Conservation (phyloP, 53 echinoderm and acorn worm genomes). For the Echinometra lucunter region DNA sequence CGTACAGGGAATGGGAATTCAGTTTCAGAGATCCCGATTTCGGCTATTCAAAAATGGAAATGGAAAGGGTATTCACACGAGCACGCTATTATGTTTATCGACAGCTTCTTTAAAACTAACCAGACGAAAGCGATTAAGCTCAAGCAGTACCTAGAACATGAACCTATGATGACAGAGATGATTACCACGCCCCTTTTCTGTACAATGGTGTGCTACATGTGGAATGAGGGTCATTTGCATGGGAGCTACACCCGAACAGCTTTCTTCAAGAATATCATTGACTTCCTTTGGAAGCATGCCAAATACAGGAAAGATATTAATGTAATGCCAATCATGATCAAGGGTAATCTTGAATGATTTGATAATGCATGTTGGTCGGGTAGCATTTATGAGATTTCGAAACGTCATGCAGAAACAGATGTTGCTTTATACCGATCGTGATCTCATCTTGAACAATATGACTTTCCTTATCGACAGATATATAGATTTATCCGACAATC, state of each 20-base stretch:
- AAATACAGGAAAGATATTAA: background rate
- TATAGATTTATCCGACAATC: no score
- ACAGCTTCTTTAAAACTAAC: background rate
- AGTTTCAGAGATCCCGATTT: background rate
- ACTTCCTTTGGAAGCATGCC: slow-evolving; percentile 22
- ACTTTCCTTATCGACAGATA: no score
- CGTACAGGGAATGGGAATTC: background rate
- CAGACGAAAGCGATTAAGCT: background rate
- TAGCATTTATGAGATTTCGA: background rate
- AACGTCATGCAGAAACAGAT: no score
- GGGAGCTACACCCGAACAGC: background rate
- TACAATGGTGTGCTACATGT: slow-evolving; percentile 37
- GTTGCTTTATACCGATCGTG: no score
- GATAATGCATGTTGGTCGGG: background rate
- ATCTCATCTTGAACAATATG: no score
- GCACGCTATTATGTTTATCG: background rate
- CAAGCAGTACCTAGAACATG: background rate
- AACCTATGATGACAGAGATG: slow-evolving; percentile 3
- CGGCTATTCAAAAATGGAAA: background rate
- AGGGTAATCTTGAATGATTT: background rate
- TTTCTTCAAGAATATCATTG: background rate
- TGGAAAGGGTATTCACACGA: slow-evolving; percentile 26
- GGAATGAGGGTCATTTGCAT: background rate
- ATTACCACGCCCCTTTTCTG: slow-evolving; percentile 34
- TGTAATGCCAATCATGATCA: background rate